Conservation (phyloP, 1,140 invertebrate species). For the Mycetomoellerius zeteki region DNA sequence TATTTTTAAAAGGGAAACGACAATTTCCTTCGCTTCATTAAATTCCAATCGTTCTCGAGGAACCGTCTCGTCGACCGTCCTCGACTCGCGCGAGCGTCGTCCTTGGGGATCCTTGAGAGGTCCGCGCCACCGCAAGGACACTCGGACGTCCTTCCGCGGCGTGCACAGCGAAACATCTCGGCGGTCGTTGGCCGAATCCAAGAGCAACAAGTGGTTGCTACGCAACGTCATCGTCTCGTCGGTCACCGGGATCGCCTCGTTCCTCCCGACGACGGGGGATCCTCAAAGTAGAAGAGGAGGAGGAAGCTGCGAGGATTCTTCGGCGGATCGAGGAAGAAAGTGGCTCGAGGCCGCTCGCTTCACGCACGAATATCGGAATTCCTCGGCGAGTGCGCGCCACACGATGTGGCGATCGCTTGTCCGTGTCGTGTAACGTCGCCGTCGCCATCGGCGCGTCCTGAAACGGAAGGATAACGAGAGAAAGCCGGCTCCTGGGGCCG, state of each 20-base stretch:
- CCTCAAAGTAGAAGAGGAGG: background rate
- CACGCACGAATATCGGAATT: conserved; percentile 66
- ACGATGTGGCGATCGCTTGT: conserved; percentile 38
- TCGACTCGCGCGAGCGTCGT: conserved; percentile 19
- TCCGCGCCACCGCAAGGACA: conserved; percentile 40
- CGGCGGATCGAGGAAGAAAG: conserved; percentile 57
- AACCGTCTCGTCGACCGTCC: background rate
- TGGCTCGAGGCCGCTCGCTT: conserved; percentile 66
- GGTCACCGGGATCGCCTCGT: background rate
- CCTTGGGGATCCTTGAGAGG: conserved; percentile 53
- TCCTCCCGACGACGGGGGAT: background rate
- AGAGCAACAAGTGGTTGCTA: conserved; percentile 56
- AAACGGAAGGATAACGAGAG: conserved; percentile 36
- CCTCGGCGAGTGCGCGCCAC: conserved; percentile 52
- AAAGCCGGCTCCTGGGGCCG: background rate
- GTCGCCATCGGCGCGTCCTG: background rate
- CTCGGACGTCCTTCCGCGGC: conserved; percentile 32
- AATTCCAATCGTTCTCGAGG: background rate
- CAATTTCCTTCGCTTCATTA: background rate
- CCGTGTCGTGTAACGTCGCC: conserved; percentile 57
- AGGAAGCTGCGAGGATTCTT: background rate
- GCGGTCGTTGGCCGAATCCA: conserved; percentile 34
- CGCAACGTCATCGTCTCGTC: conserved; percentile 2
- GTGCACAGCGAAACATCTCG: background rate
- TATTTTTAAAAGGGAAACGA: background rate